Conservation (phyloP, 2,113 vertebrate species). For the Oryzias melastigma region DNA sequence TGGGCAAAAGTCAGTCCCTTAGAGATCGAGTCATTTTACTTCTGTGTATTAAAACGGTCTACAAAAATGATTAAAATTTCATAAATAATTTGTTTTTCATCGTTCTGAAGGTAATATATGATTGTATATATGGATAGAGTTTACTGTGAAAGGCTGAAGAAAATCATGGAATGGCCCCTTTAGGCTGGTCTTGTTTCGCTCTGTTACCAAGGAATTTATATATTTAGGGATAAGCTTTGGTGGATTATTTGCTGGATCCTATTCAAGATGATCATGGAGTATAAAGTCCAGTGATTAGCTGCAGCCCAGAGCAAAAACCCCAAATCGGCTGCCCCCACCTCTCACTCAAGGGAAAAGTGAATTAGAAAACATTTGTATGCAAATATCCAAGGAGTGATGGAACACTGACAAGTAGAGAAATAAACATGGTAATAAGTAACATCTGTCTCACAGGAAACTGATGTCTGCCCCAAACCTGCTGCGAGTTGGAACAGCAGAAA, state of each 20-base stretch:
- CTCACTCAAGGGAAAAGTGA: background rate
- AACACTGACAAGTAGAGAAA: background rate
- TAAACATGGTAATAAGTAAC: background rate
- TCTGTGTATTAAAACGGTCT: too few species aligned
- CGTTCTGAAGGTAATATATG: too few species aligned
- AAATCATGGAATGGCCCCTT: too few species aligned
- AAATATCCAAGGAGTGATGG: background rate
- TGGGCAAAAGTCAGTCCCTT: too few species aligned
- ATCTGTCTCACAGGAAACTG: conserved; percentile 40
- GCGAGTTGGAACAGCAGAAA: too few species aligned
- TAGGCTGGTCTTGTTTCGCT: too few species aligned
- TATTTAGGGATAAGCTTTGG: conserved; percentile 13
- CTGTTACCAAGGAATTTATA: conserved; percentile 16
- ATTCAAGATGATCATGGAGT: conserved; percentile 24
- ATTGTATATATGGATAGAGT: too few species aligned
- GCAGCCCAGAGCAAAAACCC: background rate
- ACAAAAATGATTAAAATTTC: too few species aligned
- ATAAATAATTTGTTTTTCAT: too few species aligned
- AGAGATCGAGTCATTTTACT: too few species aligned
- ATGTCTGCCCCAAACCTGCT: too few species aligned
- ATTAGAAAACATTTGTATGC: background rate
- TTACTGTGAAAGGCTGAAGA: too few species aligned
- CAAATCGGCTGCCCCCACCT: background rate
- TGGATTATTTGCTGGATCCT: conserved; percentile 21
- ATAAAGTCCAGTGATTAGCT: conserved; percentile 6